Percentiles rank a stretch among this genome's conserved stretches.
Conservation (phyloP, 2,888 invertebrate species). For the Polydrusus pterygomalis region DNA sequence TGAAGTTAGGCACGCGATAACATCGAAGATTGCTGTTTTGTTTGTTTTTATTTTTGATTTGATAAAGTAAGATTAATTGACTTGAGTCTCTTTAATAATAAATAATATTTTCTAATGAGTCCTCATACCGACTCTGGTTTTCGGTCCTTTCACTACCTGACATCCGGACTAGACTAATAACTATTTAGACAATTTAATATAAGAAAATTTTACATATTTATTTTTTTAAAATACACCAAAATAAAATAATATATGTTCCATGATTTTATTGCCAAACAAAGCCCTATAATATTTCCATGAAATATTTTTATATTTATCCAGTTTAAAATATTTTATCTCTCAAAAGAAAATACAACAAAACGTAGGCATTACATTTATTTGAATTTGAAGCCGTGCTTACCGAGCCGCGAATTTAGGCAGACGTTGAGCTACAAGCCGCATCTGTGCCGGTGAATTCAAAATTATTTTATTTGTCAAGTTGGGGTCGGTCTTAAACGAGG, state of each 20-base stretch:
- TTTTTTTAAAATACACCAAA: background rate
- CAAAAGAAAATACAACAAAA: constrained; percentile 32
- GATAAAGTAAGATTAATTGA: too few species aligned
- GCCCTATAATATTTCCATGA: constrained; percentile 8
- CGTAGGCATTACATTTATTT: constrained; percentile 41
- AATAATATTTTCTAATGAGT: too few species aligned
- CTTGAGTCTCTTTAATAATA: too few species aligned
- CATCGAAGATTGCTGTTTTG: too few species aligned
- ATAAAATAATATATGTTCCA: constrained; percentile 11
- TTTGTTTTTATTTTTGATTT: too few species aligned
- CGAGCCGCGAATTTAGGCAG: constrained; percentile 35
- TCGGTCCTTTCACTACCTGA: too few species aligned
- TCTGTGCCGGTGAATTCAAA: constrained; percentile 52
- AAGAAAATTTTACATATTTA: background rate
- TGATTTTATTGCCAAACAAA: constrained; percentile 17
- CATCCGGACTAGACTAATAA: too few species aligned
- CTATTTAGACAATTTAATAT: too few species aligned
- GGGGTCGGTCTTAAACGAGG: constrained; percentile 50
- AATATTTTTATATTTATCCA: constrained; percentile 28
- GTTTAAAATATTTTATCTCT: constrained; percentile 27
- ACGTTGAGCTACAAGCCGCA: constrained; percentile 55
- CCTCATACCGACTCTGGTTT: too few species aligned
- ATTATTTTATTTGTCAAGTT: constrained; percentile 56
- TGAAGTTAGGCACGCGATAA: too few species aligned
- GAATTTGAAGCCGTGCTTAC: constrained; percentile 37